A percentile compares a stretch with the other conserved stretches of the same genome.
phyloP scores from a whole-genome alignment of 1,140 invertebrate species.

The Drosophila hydei region DNA sequence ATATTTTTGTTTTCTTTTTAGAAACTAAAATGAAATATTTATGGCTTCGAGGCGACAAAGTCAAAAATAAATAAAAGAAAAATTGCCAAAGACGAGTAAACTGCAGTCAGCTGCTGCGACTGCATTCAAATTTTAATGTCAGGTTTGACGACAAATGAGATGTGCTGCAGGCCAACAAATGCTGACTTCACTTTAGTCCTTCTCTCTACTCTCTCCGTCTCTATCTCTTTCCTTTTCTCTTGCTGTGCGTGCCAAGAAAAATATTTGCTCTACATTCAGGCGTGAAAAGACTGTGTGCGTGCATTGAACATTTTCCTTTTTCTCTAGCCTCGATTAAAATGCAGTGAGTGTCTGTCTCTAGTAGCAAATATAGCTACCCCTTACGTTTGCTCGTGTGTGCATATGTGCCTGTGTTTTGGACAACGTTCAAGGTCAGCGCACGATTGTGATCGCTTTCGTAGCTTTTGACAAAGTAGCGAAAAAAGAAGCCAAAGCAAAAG shows the following conservation, averaged over 20 bases:
- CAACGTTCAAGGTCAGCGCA: constrained; percentile 62
- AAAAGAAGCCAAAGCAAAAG: constrained; percentile 46
- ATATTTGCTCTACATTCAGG: constrained; percentile 44
- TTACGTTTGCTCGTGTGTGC: background rate
- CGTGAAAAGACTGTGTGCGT: constrained; percentile 62
- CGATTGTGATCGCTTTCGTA: constrained; percentile 62
- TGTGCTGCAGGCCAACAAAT: constrained; percentile 25
- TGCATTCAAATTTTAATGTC: constrained; percentile 62
- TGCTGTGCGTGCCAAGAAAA: constrained; percentile 55
- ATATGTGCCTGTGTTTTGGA: constrained; percentile 3
- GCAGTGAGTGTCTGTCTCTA: constrained; percentile 25
- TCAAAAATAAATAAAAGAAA: constrained; percentile 42
- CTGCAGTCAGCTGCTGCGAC: constrained; percentile 32
- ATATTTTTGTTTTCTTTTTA: constrained; percentile 32
- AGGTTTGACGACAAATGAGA: constrained; percentile 67
- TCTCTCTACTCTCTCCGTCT: too few relatives aligned
- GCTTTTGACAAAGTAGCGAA: constrained; percentile 34
- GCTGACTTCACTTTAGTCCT: background rate
- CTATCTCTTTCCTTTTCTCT: too few relatives aligned
- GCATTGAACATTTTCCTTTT: constrained; percentile 12
- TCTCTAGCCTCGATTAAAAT: constrained; percentile 48
- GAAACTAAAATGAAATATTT: constrained; percentile 70
- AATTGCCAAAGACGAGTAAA: constrained; percentile 33
- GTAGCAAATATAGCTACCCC: constrained; percentile 9
- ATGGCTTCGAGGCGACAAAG: constrained; percentile 71